These are phyloP conservation scores for Chondrosia reniformis DNA, from an alignment of 37 sponge, comb jelly and placozoan species.

Conservation along the genomic window DNA sequence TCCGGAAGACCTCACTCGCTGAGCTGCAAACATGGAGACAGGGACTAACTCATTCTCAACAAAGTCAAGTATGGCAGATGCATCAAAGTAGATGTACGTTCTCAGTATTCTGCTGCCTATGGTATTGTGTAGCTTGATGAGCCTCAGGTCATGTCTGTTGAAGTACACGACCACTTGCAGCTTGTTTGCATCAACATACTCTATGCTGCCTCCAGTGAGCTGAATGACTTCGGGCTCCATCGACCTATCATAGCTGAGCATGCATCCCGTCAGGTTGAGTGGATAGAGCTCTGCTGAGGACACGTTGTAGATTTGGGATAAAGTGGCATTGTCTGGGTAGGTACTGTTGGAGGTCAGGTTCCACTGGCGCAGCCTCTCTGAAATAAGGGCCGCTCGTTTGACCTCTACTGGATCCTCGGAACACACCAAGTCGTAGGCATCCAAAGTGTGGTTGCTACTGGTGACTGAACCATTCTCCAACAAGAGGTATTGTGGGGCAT, in stretches of 20 bases:
- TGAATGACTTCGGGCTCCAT: conserved; percentile 44
- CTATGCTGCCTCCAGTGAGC: conserved; percentile 61
- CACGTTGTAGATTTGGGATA: conserved; percentile 11
- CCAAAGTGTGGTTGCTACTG: conserved; percentile 32
- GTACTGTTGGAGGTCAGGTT: conserved; percentile 10
- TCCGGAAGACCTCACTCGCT: conserved; percentile 20
- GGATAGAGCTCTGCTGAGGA: conserved; percentile 38
- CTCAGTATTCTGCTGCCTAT: conserved; percentile 43
- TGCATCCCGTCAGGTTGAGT: conserved; percentile 47
- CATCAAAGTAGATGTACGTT: conserved; percentile 68
- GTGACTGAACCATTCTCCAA: conserved; percentile 57
- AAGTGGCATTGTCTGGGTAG: background rate
- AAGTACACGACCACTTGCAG: conserved; percentile 53
- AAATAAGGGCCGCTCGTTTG: background rate
- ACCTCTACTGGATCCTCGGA: conserved; percentile 1
- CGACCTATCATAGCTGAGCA: conserved; percentile 24
- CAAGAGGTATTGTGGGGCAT: conserved; percentile 36
- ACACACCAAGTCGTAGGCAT: conserved; percentile 50
- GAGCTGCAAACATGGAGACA: conserved; percentile 51
- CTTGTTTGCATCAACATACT: conserved; percentile 62
- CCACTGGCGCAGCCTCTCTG: background rate
- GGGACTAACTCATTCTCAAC: conserved; percentile 53
- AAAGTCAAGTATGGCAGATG: conserved; percentile 55
- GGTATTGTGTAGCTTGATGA: conserved; percentile 46
- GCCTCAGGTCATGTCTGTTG: conserved; percentile 58